phyloP scores from a whole-genome alignment of 2,797 vertebrate species.

The Urocyon cinereoargenteus region DNA sequence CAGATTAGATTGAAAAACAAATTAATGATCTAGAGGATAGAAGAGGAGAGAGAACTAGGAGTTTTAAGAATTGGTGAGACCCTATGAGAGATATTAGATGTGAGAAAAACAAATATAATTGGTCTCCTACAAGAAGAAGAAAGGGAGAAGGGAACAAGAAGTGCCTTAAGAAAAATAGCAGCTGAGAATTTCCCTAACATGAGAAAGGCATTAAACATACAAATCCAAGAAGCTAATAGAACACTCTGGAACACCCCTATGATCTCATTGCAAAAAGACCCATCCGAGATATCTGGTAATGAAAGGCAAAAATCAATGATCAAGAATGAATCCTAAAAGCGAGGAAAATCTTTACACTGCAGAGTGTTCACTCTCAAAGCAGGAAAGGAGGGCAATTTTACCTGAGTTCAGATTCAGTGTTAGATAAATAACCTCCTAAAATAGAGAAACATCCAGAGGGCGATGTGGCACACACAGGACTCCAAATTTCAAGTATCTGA shows the following conservation, averaged over 20 bases:
- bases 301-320: no score
- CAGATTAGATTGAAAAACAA: neutral
- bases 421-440: neutral
- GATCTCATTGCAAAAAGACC: neutral
- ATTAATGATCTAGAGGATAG: neutral
- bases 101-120: neutral
- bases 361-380: neutral
- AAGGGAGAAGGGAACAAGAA: neutral
- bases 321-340: no score
- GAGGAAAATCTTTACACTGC: neutral
- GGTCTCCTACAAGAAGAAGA: neutral
- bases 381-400: neutral
- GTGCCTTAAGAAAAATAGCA: neutral
- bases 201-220: neutral
- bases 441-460: neutral
- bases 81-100: neutral
- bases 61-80: neutral
- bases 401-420: neutral
- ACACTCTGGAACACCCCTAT: neutral
- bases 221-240: neutral
- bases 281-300: neutral
- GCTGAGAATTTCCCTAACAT: neutral
- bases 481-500: neutral
- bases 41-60: neutral
- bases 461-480: neutral